These are phyloP conservation scores for Eupithecia inturbata DNA, from an alignment of 2,888 invertebrate species.

Conservation along the genomic window DNA sequence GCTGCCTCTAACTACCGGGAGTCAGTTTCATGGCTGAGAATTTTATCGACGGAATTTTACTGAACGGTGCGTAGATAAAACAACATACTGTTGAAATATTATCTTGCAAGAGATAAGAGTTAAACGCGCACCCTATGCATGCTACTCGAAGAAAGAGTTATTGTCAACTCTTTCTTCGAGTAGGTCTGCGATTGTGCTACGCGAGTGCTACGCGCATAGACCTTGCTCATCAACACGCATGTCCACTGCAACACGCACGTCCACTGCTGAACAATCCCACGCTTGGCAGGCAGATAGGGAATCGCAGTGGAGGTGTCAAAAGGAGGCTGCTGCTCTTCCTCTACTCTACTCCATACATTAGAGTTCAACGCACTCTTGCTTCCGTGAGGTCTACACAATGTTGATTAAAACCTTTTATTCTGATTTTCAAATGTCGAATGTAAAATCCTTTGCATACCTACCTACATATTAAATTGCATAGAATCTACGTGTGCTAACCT, in stretches of 20 bases:
- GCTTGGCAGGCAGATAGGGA: no score
- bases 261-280: background rate
- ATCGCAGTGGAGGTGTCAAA: no score
- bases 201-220: background rate
- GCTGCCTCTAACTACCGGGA: conserved; percentile 45
- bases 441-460: background rate
- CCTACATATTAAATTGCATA: no score
- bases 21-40: conserved; percentile 14
- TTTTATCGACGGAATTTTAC: background rate
- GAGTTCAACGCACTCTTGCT: background rate
- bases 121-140: background rate
- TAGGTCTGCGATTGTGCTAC: no score
- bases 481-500: background rate
- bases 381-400: background rate
- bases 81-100: no score
- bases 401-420: background rate
- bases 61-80: no score
- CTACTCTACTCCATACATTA: conserved; percentile 1
- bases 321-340: no score
- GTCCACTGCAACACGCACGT: no score
- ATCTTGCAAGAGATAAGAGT: no score
- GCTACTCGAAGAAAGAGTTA: background rate
- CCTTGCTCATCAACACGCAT: background rate
- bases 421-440: background rate
- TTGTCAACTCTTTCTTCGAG: no score